Base-by-base conservation (phyloP, 2,888 invertebrate species). In the Acleris laterana region DNA sequence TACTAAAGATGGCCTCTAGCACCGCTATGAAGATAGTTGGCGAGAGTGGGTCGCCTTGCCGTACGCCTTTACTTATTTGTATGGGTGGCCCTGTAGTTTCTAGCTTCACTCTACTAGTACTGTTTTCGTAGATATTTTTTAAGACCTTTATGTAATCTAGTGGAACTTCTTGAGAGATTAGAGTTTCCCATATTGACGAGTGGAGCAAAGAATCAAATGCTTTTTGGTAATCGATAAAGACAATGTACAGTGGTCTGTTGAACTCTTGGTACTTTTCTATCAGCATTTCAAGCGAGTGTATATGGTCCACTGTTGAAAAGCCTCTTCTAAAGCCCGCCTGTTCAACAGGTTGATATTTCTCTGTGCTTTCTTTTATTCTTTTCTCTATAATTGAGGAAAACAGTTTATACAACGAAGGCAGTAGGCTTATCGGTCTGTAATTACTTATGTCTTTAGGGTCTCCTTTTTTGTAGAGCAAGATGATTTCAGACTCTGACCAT, bases 191-290 rank as follows among this genome's bases (percentile, higher is more conserved):
- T 25, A 69, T 68, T 11, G 62, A 32, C 19, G 49, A 25, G 52
- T 65, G 65, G 17, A 57, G 19, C n/a, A 68, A 6, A 28, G 66
- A 51, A 22, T 70, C 70, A 22, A 69, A 69, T 1, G 69, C 69
- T 62, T 69, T 69, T 62, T 64, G 61, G 25, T 67, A 65, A 9
- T 22, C 22, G 2, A 22, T 22, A 22, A 3, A 22, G 3, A 22
- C 3, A 22, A 22, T 22, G 22, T 22, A 68, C 1, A 62, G 55
- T 20, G 62, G 69, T 69, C 61, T 59, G 2, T 68, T 25, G 22
- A 59, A 66, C 52, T 72, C 72, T 62, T 66, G 70, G 61, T 63
- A 71, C 57, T 72, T 72, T 38, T 72, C 70, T 28, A 70, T 69
- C 2, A 70, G 4, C 38, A 68, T 32, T 9, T 72, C 69, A 46